These are phyloP conservation scores for Sphecodes monilicornis DNA, from an alignment of 2,888 invertebrate species.

Conservation along the genomic window DNA sequence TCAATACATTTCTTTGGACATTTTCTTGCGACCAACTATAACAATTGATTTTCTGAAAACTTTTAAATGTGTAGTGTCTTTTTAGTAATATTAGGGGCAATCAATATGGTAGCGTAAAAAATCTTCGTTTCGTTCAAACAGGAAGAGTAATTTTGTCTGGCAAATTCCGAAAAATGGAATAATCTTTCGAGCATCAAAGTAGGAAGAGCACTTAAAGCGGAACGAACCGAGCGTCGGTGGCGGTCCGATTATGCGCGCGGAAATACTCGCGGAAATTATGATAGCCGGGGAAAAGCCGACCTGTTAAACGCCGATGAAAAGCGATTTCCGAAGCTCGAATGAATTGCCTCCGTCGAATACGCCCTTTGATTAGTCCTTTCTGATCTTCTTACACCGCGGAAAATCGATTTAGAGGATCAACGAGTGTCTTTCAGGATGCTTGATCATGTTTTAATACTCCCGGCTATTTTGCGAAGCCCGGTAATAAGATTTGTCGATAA, in stretches of 20 bases:
- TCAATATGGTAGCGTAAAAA: not conserved
- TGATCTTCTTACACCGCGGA: not conserved
- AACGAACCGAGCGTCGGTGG: slow-evolving; percentile 27
- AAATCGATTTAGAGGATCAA: slow-evolving; percentile 14
- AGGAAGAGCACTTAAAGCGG: slow-evolving; percentile 28
- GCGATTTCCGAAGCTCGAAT: slow-evolving; percentile 41
- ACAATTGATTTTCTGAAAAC: not conserved
- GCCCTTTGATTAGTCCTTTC: slow-evolving; percentile 26
- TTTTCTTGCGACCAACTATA: not conserved
- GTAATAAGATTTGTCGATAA: not conserved
- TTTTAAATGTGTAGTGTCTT: not conserved
- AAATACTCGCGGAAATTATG: slow-evolving; percentile 50
- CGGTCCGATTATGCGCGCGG: slow-evolving; percentile 34
- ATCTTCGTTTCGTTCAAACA: not conserved
- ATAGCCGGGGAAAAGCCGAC: slow-evolving; percentile 15
- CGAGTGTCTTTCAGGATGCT: not conserved
- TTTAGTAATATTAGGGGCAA: not conserved
- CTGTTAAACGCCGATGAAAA: slow-evolving; percentile 42
- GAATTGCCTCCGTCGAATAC: slow-evolving; percentile 16
- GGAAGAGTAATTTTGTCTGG: not conserved
- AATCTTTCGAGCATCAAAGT: not conserved
- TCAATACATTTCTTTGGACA: not conserved
- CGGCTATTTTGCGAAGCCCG: not conserved
- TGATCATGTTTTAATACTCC: not conserved
- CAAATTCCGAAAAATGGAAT: not conserved